Evolutionary conservation across 2,888 invertebrate genomes (phyloP).

Genomic region (Drosophila anomalipes): DNA sequence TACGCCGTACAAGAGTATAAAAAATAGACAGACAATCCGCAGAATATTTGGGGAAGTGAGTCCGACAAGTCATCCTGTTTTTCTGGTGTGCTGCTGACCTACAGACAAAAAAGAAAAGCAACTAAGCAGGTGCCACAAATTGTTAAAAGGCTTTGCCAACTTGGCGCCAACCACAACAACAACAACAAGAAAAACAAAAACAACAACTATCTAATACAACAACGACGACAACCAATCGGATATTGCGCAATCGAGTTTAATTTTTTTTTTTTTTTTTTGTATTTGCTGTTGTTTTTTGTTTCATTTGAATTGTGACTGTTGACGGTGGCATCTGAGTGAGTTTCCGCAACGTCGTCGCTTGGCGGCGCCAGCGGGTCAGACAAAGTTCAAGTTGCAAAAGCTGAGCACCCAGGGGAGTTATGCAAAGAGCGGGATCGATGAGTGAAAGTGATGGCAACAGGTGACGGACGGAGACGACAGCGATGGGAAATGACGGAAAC

Average conservation of each 20-base stretch:
- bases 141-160: constrained; percentile 45
- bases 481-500: constrained; percentile 50
- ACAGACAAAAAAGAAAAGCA: constrained; percentile 35
- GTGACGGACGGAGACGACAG: constrained; percentile 32
- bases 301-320: constrained; percentile 32
- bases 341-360: constrained; percentile 59
- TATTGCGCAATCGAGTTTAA: constrained; percentile 61
- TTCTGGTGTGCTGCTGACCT: constrained; percentile 50
- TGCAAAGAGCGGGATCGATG: constrained; percentile 48
- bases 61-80: constrained; percentile 30
- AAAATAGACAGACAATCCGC: neutral
- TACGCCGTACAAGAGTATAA: neutral
- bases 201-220: constrained; percentile 11
- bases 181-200: neutral
- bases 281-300: constrained; percentile 16
- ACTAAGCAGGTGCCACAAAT: constrained; percentile 38
- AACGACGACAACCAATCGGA: constrained; percentile 60
- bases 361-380: constrained; percentile 40
- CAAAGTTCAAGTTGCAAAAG: constrained; percentile 59
- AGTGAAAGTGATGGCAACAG: constrained; percentile 68
- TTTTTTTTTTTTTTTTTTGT: constrained; percentile 18
- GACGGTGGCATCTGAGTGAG: constrained; percentile 25
- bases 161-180: constrained; percentile 12
- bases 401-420: constrained; percentile 40
- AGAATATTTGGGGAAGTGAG: constrained; percentile 5